Conservation (phyloP, 1,140 invertebrate genomes). For the Dolichoris vasculosae region DNA sequence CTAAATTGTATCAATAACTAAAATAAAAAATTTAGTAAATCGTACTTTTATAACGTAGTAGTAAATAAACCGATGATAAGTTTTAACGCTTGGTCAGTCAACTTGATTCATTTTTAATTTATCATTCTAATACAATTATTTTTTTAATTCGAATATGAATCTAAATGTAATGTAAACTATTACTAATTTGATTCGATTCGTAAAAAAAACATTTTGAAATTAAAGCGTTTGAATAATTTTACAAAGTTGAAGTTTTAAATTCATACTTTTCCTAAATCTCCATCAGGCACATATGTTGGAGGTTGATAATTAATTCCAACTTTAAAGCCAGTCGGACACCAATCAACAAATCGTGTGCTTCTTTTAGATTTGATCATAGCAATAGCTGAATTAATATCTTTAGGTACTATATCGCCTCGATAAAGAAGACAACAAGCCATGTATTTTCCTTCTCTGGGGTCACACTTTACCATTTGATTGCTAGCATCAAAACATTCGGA, state of each 20-base stretch:
- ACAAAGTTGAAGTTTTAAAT: neutral
- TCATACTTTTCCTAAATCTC: slow-evolving; percentile 58
- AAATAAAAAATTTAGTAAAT: no score
- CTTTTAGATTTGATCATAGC: slow-evolving; percentile 57
- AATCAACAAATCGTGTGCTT: slow-evolving; percentile 82
- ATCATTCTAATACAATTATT: neutral
- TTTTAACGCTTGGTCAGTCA: no score
- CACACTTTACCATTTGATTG: slow-evolving; percentile 83
- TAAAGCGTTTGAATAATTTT: neutral
- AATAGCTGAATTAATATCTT: slow-evolving; percentile 58
- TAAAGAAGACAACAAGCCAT: slow-evolving; percentile 86
- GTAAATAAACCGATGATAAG: no score
- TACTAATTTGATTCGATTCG: neutral
- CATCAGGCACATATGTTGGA: slow-evolving; percentile 57
- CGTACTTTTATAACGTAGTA: no score
- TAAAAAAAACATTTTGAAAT: neutral
- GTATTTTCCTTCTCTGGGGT: slow-evolving; percentile 80
- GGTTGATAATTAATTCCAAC: slow-evolving; percentile 78
- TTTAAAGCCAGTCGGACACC: slow-evolving; percentile 84
- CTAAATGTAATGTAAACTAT: neutral
- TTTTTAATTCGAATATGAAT: neutral
- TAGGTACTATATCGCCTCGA: slow-evolving; percentile 76
- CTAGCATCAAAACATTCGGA: slow-evolving; percentile 79
- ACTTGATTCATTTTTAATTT: no score
- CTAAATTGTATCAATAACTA: no score